These are phyloP conservation scores for Volucella zonaria DNA, from an alignment of 2,888 invertebrate species.

Conservation along the genomic window DNA sequence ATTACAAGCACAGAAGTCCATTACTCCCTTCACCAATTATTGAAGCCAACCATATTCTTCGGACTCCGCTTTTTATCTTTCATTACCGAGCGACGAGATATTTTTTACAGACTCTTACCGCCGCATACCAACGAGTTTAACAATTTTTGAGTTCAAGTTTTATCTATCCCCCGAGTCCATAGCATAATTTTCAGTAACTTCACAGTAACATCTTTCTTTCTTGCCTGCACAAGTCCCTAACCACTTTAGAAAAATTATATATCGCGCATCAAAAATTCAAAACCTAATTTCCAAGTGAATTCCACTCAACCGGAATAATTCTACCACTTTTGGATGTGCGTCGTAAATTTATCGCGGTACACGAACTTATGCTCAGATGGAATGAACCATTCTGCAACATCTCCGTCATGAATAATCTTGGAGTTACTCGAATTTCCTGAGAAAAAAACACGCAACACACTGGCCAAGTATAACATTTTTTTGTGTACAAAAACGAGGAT, in stretches of 20 bases:
- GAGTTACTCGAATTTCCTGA: constrained; percentile 13
- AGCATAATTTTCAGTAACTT: too few relatives aligned
- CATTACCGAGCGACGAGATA: too few relatives aligned
- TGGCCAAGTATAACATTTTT: background rate
- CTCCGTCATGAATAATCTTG: constrained; percentile 13
- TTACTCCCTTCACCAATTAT: too few relatives aligned
- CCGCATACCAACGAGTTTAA: too few relatives aligned
- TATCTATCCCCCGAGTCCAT: too few relatives aligned
- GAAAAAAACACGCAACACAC: background rate
- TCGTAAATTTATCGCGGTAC: constrained; percentile 24
- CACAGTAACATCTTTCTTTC: too few relatives aligned
- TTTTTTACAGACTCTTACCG: too few relatives aligned
- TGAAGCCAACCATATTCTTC: too few relatives aligned
- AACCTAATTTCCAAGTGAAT: constrained; percentile 27
- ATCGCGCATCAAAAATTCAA: constrained; percentile 44
- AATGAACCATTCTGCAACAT: background rate
- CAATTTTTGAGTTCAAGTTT: too few relatives aligned
- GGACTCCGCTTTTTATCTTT: too few relatives aligned
- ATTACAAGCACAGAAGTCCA: too few relatives aligned
- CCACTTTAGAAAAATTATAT: constrained; percentile 1
- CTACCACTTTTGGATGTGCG: constrained; percentile 16
- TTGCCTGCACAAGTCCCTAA: background rate
- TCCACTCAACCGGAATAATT: constrained; percentile 34
- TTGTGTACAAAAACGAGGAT: background rate
- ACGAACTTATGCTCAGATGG: background rate